Base-by-base conservation (phyloP, 2,888 invertebrate species). In the Tryphoninae sp. region DNA sequence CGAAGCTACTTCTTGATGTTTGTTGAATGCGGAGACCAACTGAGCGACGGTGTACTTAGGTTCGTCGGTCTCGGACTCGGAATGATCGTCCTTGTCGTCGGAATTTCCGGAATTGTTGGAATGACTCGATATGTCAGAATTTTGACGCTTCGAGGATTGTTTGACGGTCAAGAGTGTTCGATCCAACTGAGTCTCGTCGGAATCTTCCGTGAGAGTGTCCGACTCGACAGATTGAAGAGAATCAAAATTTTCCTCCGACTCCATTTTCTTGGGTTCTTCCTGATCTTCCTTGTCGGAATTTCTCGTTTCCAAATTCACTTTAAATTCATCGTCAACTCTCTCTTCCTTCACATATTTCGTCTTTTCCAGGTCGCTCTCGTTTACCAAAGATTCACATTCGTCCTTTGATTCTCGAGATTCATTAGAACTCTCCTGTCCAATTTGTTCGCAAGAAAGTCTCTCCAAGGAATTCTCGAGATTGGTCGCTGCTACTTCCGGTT, bases 41-140 rank as follows among this genome's bases (percentile, higher is more conserved):
- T 93, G 93, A 3, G 93, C 92, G 0, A 93, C 93, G 0, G 92
- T 92, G 84, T 92, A 93, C 68, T 92, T 92, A 0, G 93, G 93
- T 81, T 93, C 93, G 2, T 92, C 92, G 65, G 86, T 91, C 58
- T 92, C 92, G 0, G 90, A 91, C 33, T 92, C 92, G 19, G 89
- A 88, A 42, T 90, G 90, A 16, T 90, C 90, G 9, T 92, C 91
- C 40, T 91, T 91, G 2, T 91, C 91, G 78, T 92, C 91, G 2
- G 91, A 91, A 61, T 89, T 88, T 0, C 82, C 89, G 0, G 91
- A 91, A 68, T 90, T 90, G 51, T 90, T 89, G 1, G 90, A 91
- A 33, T 86, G 88, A 42, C 89, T 91, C 1, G 91, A 91, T 7
- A 88, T 88, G 58, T 90, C 88, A 0, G 91, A 91, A 65, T 90